Base-by-base conservation (phyloP, 1,140 invertebrate species). In the Hyphantria cunea region DNA sequence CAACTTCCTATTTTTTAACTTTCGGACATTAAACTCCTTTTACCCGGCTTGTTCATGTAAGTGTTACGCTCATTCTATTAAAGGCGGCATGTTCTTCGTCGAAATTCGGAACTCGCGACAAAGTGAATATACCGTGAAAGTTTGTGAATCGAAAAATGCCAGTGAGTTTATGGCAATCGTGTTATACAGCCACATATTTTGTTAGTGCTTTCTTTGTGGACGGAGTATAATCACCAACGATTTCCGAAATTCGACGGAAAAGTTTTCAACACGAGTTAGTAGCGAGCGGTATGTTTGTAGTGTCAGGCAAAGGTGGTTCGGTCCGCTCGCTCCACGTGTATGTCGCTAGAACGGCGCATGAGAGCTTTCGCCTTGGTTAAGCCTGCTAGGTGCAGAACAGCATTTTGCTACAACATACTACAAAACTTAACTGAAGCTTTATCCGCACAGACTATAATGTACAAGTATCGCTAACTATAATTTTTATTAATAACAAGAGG, bases 31-130 rank as follows among this genome's bases (percentile, higher is more conserved):
- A 76, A 78, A 74, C 77, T 81, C 78, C 86, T 80, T 84, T 59
- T 88, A 89, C 83, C 86, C 80, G 79, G 85, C 88, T 89, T 86
- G 84, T 88, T 89, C 85, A 90, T 90, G 88, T 90, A 90, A 90
- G 88, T 90, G 88, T 84, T 82, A 65, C 70, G 82, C 78, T 86
- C 80, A 83, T 88, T 86, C 69, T 87, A 82, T 87, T 86, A 80
- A 74, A 78, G 77, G 77, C 76, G 73, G 68, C 67, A 65, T 64
- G 52, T 62, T 72, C 72, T 25, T 74, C 72, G 76, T 88, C 82
- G 80, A 88, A 69, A 84, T 90, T 89, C 84, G 85, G 84, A 87
- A 88, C 73, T 90, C 82, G 85, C 81, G 84, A 80, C 70, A 55
- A 82, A 89, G 86, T 89, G 85, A 74, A 65, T 74, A 69, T n/a